Evolutionary conservation across 2,113 vertebrate species (phyloP), one percentile per base, ranked within the genome.

Genomic region (Chionodraco myersi): DNA sequence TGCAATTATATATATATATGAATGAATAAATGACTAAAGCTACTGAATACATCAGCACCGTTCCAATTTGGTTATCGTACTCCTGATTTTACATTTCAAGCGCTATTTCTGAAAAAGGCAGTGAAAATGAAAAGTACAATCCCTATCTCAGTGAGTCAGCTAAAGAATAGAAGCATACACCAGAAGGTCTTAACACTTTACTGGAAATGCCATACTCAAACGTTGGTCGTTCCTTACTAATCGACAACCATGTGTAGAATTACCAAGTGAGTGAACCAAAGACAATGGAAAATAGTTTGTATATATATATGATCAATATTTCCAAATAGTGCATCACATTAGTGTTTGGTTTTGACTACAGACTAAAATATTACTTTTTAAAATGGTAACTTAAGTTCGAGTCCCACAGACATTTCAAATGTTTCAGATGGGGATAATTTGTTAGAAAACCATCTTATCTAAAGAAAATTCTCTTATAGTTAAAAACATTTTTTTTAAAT

Each of bases 1-100:
- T 23, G 44, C 41, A 69, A 67, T 57, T n/a, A 79, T 4, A 78
- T 59, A 30, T 30, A 30, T 30, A 30, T 30, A 30, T 41, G 36
- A 41, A 67, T 30, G 21, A 72, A 60, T 60, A 51, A 82, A 69
- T 18, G 44, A 75, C 66, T 3, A 45, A 44, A 15, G 53, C 10
- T 64, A 47, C 23, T 81, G 66, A 71, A 53, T 36, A 54, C 23
- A 45, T 45, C 11, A 9, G n/a, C 62, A 23, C 49, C 30, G 56
- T 68, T 13, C 16, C 10, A 51, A 23, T 69, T 59, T 23, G 58
- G 34, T 52, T 57, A 52, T 58, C 30, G 45, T 69, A 75, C 14
- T 48, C 21, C 12, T 69, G 5, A 21, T 66, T 66, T 21, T 47
- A 49, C 23, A 72, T 34, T 11, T 18, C 10, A 54, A 80, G 34